Evolutionary conservation across 2,797 vertebrate genomes (phyloP).

Genomic region (Spizella passerina): DNA sequence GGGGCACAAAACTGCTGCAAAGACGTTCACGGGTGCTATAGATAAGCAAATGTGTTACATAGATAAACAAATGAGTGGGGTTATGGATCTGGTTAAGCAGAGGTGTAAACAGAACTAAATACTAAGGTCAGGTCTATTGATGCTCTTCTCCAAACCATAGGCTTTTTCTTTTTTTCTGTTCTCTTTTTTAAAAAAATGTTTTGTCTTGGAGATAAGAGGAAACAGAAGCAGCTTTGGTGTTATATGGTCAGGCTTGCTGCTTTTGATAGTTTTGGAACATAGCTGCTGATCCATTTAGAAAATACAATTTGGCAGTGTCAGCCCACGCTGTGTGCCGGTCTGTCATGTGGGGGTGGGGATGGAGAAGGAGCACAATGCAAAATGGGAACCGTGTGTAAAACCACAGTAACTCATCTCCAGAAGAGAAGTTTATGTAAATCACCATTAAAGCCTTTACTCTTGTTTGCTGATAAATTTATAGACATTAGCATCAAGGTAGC

Average conservation of each 20-base stretch:
- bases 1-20: background rate
- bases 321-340: background rate
- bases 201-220: background rate
- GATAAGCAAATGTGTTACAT: no score
- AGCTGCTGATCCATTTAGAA: constrained; percentile 17
- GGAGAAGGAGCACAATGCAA: background rate
- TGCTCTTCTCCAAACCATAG: background rate
- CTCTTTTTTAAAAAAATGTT: background rate
- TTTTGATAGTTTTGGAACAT: constrained; percentile 10
- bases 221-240: background rate
- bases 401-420: background rate
- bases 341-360: background rate
- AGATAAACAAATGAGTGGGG: background rate
- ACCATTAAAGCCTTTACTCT: constrained; percentile 46
- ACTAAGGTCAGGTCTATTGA: background rate
- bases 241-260: background rate
- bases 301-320: background rate
- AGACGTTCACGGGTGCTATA: background rate
- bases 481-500: constrained; percentile 55
- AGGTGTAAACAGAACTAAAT: background rate
- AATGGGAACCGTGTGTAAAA: background rate
- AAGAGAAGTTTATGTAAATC: constrained; percentile 21
- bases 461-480: constrained; percentile 73
- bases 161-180: background rate
- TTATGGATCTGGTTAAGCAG: background rate